phyloP scores from a whole-genome alignment of 2,113 vertebrate genomes.

The Mola mola region DNA sequence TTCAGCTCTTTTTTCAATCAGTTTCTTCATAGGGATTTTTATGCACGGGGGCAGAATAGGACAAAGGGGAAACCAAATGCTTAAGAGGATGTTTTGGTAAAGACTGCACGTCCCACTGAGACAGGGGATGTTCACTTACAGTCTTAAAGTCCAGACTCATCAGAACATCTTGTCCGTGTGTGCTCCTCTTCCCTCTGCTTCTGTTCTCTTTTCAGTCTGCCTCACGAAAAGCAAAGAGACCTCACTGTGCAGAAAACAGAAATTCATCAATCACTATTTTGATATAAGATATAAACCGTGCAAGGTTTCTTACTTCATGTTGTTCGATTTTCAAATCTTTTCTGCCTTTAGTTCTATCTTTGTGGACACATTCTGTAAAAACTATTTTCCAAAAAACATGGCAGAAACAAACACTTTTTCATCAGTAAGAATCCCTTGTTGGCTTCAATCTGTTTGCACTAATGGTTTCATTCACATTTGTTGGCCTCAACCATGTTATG shows the following conservation, averaged over 20 bases:
- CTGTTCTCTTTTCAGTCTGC: not conserved
- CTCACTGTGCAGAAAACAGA: not conserved
- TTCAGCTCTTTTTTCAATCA: conserved; percentile 2
- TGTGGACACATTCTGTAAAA: not conserved
- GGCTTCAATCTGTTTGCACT: not conserved
- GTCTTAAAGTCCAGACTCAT: conserved; percentile 48
- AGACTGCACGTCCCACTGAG: conserved; percentile 56
- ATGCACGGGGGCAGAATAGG: conserved; percentile 15
- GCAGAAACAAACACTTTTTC: too few species aligned
- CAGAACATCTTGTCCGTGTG: conserved; percentile 39
- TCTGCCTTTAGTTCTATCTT: too few species aligned
- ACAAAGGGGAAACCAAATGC: conserved; percentile 56
- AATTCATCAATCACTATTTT: too few species aligned
- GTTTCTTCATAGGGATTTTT: conserved; percentile 10
- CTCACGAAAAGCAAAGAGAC: not conserved
- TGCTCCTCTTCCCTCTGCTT: conserved; percentile 38
- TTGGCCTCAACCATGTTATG: too few species aligned
- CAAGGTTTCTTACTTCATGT: not conserved
- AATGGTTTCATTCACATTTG: not conserved
- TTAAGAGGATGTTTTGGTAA: conserved; percentile 45
- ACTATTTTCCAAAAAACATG: not conserved
- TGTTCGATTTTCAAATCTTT: too few species aligned
- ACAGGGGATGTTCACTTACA: conserved; percentile 42
- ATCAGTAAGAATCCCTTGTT: not conserved
- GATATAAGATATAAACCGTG: too few species aligned